Evolutionary conservation across 1,140 invertebrate genomes (phyloP), one percentile per base, ranked within the genome.

Genomic region (Halesus radiatus): DNA sequence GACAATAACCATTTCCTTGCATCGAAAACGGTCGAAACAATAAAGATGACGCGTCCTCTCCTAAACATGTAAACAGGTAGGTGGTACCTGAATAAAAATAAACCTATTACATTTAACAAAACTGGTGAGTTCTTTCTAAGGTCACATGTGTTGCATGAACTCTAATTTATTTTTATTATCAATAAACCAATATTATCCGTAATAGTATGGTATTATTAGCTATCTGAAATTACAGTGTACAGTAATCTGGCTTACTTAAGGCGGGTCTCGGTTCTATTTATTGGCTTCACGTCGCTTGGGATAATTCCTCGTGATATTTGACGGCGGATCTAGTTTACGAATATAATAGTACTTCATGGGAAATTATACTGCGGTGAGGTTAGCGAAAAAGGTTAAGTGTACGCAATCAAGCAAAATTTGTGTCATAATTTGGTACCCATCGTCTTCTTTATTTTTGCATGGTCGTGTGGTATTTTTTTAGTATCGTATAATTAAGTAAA

Each of bases 101-200:
- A 45, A 13, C 37, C 37, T 45, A 45, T 45, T 45, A 45, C 10
- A 45, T 45, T 32, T 45, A 10, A 45, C 37, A 45, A 45, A 8
- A 13, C 8, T 45, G 37, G 37, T 45, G 37, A 45, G 37, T 7
- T 60, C 56, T 13, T 22, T 8, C 45, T 52, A 76, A 76, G 75
- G 60, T 64, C 58, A 64, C 52, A 26, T 37, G 58, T 45, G 60
- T 60, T 45, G 18, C 72, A 70, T 22, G 66, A 56, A 45, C 62
- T 83, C 79, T 80, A 80, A 83, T 83, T 83, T 83, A 83, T 83
- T 83, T 83, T 83, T 80, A 82, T 82, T 80, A 82, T 83, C 78
- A 80, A 80, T 80, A 83, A 83, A 83, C 81, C 70, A 83, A 83
- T 83, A 83, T 80, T 83, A 83, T 73, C 80, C 16, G 58, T 83